phyloP scores from a whole-genome alignment of 2,113 vertebrate genomes.

The Orthochromis malagaraziensis region DNA sequence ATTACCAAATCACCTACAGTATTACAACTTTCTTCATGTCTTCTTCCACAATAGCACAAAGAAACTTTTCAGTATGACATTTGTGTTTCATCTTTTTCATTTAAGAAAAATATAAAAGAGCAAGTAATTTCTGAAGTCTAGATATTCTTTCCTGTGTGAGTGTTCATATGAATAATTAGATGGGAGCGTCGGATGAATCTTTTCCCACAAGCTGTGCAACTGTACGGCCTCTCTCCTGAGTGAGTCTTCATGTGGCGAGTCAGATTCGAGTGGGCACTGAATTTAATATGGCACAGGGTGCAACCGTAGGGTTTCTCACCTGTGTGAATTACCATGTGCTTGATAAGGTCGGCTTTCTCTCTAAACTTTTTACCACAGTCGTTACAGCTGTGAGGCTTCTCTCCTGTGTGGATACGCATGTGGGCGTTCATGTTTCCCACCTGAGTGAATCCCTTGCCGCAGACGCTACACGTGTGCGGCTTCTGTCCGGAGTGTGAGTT shows the following conservation, averaged over 20 bases:
- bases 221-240: slow-evolving; percentile 23
- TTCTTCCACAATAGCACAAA: not conserved
- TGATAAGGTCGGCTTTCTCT: not conserved
- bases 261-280: slow-evolving; percentile 30
- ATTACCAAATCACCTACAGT: not conserved
- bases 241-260: slow-evolving; percentile 36
- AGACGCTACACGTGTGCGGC: not conserved
- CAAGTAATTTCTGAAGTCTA: not conserved
- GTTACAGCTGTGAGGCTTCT: not conserved
- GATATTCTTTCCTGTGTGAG: not conserved
- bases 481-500: not conserved
- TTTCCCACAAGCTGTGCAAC: slow-evolving; percentile 11
- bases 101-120: not conserved
- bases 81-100: not conserved
- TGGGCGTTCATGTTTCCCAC: not conserved
- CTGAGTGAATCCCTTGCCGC: not conserved
- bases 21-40: not conserved
- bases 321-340: slow-evolving; percentile 26
- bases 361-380: not conserved
- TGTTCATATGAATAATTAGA: slow-evolving; percentile 16
- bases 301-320: slow-evolving; percentile 28
- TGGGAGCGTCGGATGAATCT: slow-evolving; percentile 20
- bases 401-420: not conserved
- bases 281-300: slow-evolving; percentile 13
- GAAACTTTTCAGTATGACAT: not conserved